Evolutionary conservation across 92 coral and sea anemone species (phyloP), one percentile per base, ranked within the genome.

Genomic region (Montipora capitata): DNA sequence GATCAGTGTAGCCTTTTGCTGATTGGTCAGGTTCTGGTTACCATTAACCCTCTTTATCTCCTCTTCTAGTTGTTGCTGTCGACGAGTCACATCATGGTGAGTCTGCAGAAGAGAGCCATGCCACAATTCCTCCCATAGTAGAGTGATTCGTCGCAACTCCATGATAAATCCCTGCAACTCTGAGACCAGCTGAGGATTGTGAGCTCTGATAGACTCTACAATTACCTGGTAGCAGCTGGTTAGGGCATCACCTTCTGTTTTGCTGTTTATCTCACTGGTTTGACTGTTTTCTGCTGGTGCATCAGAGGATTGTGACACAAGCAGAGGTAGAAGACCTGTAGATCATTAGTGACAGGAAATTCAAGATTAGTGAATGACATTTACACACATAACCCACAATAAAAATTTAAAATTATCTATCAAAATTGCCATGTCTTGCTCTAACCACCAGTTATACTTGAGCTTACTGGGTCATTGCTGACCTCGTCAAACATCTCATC

Each of bases 101-200:
- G 96, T 97, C 87, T 97, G 99, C 43, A 97, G 92, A 74, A 97
- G 91, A 0, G 99, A 97, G 15, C 99, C 99, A 62, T 94, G 95
- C 99, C 99, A 97, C 40, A 97, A 86, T 64, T 97, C 99, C 77
- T 97, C 99, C 99, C 99, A 97, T 17, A 97, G 91, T 68, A 97
- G 81, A 1, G 99, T 97, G 68, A 97, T 94, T 16, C 99, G 92
- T 18, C 99, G 93, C 56, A 97, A 68, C 65, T 97, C 99, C 83
- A 92, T 98, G 48, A 96, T 95, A 69, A 97, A 97, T 71, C 92
- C 96, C 79, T 94, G 99, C 44, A 97, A 94, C 82, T 97, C 98
- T 10, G 98, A 80, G 14, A 97, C 89, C 51, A 97, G 92, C 74
- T 88, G 89, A 7, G 99, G 96, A 75, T 96, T 96, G 81, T 86